Evolutionary conservation across 2,797 vertebrate genomes (phyloP).

Genomic region (Caiman crocodilus): DNA sequence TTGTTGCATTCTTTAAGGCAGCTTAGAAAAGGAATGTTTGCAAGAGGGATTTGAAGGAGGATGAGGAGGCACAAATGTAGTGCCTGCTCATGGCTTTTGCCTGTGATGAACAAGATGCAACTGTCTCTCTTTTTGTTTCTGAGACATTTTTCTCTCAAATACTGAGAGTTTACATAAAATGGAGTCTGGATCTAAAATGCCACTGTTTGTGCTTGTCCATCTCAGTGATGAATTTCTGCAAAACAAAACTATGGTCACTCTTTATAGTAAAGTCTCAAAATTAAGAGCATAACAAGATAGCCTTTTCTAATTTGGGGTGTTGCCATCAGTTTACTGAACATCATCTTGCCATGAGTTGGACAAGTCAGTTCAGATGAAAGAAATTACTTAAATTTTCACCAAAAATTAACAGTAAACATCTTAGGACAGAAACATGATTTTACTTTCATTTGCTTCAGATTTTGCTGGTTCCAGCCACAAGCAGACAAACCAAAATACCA

Average conservation of each 20-base stretch:
- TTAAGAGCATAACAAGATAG: not conserved
- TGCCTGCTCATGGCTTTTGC: not conserved
- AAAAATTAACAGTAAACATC: not conserved
- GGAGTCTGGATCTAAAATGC: not conserved
- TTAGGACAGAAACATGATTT: not conserved
- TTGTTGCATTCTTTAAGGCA: not conserved
- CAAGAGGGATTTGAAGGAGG: not conserved
- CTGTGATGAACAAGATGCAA: too few species aligned
- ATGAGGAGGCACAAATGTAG: not conserved
- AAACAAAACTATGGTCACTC: not conserved
- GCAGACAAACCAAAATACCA: not conserved
- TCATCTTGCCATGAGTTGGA: not conserved
- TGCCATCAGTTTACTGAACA: not conserved
- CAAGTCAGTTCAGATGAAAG: constrained; percentile 2
- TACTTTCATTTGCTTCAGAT: too few species aligned
- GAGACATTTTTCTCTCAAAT: not conserved
- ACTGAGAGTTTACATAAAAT: not conserved
- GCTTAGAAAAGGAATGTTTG: not conserved
- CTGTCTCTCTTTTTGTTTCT: too few species aligned
- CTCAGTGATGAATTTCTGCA: not conserved
- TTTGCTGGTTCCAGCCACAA: too few species aligned
- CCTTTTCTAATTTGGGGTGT: not conserved
- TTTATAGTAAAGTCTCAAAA: not conserved
- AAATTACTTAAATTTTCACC: not conserved
- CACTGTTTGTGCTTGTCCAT: not conserved